phyloP scores from a whole-genome alignment of 2,113 vertebrate genomes.

The Camelus dromedarius region DNA sequence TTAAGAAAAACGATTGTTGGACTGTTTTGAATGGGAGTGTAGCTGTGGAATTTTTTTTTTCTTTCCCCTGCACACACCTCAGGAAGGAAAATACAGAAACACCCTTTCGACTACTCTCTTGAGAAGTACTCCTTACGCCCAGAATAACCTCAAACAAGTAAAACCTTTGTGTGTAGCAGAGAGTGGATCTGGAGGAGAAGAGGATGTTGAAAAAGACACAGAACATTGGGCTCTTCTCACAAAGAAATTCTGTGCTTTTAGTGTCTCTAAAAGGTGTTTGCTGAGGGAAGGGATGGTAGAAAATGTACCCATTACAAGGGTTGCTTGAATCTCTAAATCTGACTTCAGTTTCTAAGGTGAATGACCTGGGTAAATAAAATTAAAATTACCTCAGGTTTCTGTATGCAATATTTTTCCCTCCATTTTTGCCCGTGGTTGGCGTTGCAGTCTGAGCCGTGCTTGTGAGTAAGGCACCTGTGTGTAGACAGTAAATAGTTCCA shows the following conservation, averaged over 20 bases:
- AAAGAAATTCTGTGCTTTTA: slow-evolving; percentile 41
- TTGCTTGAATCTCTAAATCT: slow-evolving; percentile 59
- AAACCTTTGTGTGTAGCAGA: slow-evolving; percentile 50
- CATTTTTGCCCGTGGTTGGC: neutral
- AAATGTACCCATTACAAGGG: neutral
- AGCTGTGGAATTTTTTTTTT: neutral
- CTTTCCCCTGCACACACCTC: neutral
- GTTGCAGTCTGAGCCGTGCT: neutral
- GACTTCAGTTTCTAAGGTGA: slow-evolving; percentile 62
- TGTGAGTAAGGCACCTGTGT: neutral
- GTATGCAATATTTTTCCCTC: neutral
- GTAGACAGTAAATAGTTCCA: neutral
- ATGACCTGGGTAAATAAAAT: slow-evolving; percentile 61
- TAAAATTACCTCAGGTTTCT: slow-evolving; percentile 59
- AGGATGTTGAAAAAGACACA: neutral
- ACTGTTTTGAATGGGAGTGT: neutral
- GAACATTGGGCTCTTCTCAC: slow-evolving; percentile 53
- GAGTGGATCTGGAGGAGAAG: slow-evolving; percentile 53
- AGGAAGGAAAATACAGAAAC: slow-evolving; percentile 62
- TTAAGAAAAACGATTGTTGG: neutral
- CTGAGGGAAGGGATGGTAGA: slow-evolving; percentile 63
- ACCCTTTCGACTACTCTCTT: neutral
- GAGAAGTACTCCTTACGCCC: slow-evolving; percentile 1
- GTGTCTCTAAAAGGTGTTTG: slow-evolving; percentile 70
- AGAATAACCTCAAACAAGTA: slow-evolving; percentile 61